Base-by-base conservation (phyloP, 2,888 invertebrate genomes). In the Drosophila ustulata region DNA sequence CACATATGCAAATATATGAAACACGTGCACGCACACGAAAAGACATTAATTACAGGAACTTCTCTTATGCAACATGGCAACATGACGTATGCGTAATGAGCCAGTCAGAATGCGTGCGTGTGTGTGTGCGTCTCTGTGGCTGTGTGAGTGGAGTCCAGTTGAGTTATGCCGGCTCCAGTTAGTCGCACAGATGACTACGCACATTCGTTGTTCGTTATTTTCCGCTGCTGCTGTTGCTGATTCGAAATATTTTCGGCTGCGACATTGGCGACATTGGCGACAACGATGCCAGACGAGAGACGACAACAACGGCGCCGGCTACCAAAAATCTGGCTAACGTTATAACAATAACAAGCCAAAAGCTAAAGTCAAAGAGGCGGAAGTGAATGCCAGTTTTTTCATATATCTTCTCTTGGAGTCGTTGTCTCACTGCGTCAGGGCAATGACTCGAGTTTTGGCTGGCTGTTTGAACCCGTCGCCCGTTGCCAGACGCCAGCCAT, bases 161-260 rank as follows among this genome's bases (percentile, higher is more conserved):
- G 88, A 84, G 78, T 78, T 83, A 88, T 83, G 70, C 62, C 63
- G 87, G 87, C 87, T 85, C 89, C 87, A 89, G 87, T 87, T 87
- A 88, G 87, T 82, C 87, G 88, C 88, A 52, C 58, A 79, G 66
- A 73, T 79, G 77, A 89, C 89, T 72, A 77, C 75, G 87, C 84
- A 81, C 57, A 77, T 78, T 77, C 61, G 45, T 64, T 73, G 66
- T 2, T 9, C 32, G 32, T 43, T 73, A 62, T 46, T 26, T 25
- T 13, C 30, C 32, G 30, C 51, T 46, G 46, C 26, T 55, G 23
- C 58, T 71, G 56, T 50, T 68, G 62, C 23, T 28, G 43, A 71
- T 37, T 46, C 34, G 59, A 47, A 61, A 46, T 59, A 68, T 55
- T 75, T 77, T 77, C 77, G 75, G 77, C 77, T 71, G 53, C 61